Conservation (phyloP, 1,140 invertebrate species). For the Zaprionus africanus region DNA sequence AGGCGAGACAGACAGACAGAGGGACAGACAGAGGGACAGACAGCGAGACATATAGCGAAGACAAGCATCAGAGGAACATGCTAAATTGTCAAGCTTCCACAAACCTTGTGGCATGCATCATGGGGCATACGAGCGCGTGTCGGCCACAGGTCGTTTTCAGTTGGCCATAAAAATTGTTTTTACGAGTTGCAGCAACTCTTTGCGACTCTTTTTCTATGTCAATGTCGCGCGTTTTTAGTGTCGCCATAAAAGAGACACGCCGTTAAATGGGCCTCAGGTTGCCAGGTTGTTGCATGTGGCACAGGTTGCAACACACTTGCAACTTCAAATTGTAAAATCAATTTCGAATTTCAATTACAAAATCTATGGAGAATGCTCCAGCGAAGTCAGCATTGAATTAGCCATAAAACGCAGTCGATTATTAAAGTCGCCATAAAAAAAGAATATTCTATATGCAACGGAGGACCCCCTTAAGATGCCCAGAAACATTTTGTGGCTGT, state of each 20-base stretch:
- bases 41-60: not conserved
- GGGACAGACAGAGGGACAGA: slow-evolving; percentile 2
- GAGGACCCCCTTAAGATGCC: slow-evolving; percentile 22
- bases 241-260: slow-evolving; percentile 45
- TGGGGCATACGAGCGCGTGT: not conserved
- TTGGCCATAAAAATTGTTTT: slow-evolving; percentile 76
- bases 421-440: slow-evolving; percentile 69
- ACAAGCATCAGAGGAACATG: slow-evolving; percentile 25
- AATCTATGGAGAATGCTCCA: too few species aligned
- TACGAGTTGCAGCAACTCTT: slow-evolving; percentile 40
- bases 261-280: slow-evolving; percentile 31
- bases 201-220: slow-evolving; percentile 55
- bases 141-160: slow-evolving; percentile 59
- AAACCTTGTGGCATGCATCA: slow-evolving; percentile 44
- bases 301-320: slow-evolving; percentile 11
- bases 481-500: slow-evolving; percentile 40
- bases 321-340: slow-evolving; percentile 19
- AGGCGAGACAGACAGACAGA: slow-evolving; percentile 37
- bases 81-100: slow-evolving; percentile 56
- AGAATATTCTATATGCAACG: not conserved
- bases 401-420: slow-evolving; percentile 66
- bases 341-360: slow-evolving; percentile 54
- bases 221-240: slow-evolving; percentile 61
- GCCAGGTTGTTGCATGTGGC: not conserved
- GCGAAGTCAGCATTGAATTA: slow-evolving; percentile 42